A percentile compares a stretch with the other conserved stretches of the same genome.
These are phyloP conservation scores for Rhinoptilus africanus DNA, from an alignment of 2,113 vertebrate species.

Conservation along the genomic window DNA sequence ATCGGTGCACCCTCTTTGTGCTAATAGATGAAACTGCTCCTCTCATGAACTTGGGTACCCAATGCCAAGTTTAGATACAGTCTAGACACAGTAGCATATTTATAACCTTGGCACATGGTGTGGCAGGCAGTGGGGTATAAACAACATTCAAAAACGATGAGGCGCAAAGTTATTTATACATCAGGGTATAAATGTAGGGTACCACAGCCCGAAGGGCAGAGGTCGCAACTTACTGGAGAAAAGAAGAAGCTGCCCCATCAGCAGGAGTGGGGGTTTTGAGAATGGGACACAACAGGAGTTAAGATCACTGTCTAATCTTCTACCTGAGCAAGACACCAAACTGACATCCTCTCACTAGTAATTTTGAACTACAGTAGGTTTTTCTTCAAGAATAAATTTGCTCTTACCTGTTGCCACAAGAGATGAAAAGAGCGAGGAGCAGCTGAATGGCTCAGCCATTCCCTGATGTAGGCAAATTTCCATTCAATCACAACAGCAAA, in stretches of 20 bases:
- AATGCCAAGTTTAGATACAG: constrained; percentile 43
- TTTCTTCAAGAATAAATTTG: not conserved
- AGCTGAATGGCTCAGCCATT: not conserved
- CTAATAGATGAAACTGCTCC: constrained; percentile 3
- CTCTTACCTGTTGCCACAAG: not conserved
- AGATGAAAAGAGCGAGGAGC: not conserved
- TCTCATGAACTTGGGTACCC: not conserved
- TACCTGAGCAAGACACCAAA: not conserved
- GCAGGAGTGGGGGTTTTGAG: not conserved
- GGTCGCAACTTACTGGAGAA: not conserved
- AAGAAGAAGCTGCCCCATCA: not conserved
- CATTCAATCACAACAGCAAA: not conserved
- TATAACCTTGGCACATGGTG: constrained; percentile 42
- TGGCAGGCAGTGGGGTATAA: constrained; percentile 53
- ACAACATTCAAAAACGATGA: constrained; percentile 37
- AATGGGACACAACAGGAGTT: not conserved
- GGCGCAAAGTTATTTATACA: constrained; percentile 10
- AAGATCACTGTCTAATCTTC: not conserved
- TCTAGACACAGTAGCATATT: constrained; percentile 65
- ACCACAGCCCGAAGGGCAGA: not conserved
- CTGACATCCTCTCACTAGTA: not conserved
- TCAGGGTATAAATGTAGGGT: not conserved
- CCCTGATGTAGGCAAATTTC: not conserved
- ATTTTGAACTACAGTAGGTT: not conserved
- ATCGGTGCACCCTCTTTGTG: not conserved